Evolutionary conservation across 2,113 vertebrate genomes (phyloP).

Genomic region (Eublepharis macularius): DNA sequence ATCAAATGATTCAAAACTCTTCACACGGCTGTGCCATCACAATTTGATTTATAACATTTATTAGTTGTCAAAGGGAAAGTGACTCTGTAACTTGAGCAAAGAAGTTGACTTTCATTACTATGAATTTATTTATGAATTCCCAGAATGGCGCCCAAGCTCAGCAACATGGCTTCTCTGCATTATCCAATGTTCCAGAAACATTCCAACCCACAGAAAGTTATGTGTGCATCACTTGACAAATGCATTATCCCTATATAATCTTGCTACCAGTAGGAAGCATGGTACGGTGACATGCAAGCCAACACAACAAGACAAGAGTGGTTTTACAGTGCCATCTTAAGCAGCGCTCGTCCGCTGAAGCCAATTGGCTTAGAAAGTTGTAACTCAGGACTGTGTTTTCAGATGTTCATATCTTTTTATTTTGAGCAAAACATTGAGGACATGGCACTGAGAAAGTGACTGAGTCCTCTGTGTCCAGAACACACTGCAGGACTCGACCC

Average conservation of each 20-base stretch:
- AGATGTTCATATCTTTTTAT: background rate
- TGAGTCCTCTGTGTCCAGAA: background rate
- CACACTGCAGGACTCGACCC: background rate
- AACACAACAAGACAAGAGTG: background rate
- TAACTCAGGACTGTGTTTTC: no score
- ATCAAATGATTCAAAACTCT: background rate
- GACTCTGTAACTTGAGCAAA: background rate
- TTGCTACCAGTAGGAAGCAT: background rate
- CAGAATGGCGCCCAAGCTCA: background rate
- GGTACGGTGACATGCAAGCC: background rate
- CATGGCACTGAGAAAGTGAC: background rate
- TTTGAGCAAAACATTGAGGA: background rate
- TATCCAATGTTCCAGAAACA: background rate
- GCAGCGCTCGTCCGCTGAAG: no score
- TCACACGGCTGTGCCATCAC: background rate
- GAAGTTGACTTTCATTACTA: background rate
- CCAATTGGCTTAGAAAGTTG: no score
- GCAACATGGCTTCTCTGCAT: background rate
- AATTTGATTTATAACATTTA: background rate
- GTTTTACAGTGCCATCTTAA: no score
- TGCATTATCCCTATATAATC: background rate
- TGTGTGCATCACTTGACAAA: no score
- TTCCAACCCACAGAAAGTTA: background rate
- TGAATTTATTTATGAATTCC: background rate
- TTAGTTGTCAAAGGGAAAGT: background rate